Evolutionary conservation across 1,140 invertebrate species (phyloP), one percentile per base, ranked within the genome.

Genomic region (Drosophila aff.): DNA sequence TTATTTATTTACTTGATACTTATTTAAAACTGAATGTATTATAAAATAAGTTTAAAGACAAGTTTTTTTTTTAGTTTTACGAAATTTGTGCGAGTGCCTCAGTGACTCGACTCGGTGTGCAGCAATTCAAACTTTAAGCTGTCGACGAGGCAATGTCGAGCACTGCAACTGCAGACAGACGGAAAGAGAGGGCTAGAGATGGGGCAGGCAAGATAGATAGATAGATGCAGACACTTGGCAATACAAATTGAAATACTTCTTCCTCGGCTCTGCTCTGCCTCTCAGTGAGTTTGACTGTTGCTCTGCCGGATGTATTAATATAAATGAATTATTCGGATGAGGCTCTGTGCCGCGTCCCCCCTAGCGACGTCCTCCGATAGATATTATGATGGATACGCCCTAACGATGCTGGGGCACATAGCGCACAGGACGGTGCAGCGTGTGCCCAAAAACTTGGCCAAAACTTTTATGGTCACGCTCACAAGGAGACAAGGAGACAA

Each of bases 41-140:
- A 11, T 11, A 13, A 36, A 36, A 11, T 0, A 33, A 10, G 10
- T 11, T 33, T 33, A 10, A 33, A 36, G 0, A 36, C 33, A 11
- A 36, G 33, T 36, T 36, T 4, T 33, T 33, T 33, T 4, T 33
- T 33, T 33, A 4, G 31, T 13, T 36, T 36, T 36, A 4, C 10
- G 33, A 18, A 18, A 0, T 23, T 40, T 43, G 21, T 47, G 1
- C n/a, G 15, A 7, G 23, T 26, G 61, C 40, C 78, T 81, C 60
- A 75, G 78, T 74, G 36, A 58, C 66, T 72, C 52, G 36, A 58
- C 66, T 72, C 52, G 13, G 69, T 72, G 82, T 85, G 75, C 61
- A 64, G 82, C 82, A 85, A 85, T 85, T 81, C 75, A 85, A 85
- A 85, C 82, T 85, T 81, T 85, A 85, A 81, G 82, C 78, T 85